Conservation (phyloP, 2,888 invertebrate species). For the Belgica antarctica region DNA sequence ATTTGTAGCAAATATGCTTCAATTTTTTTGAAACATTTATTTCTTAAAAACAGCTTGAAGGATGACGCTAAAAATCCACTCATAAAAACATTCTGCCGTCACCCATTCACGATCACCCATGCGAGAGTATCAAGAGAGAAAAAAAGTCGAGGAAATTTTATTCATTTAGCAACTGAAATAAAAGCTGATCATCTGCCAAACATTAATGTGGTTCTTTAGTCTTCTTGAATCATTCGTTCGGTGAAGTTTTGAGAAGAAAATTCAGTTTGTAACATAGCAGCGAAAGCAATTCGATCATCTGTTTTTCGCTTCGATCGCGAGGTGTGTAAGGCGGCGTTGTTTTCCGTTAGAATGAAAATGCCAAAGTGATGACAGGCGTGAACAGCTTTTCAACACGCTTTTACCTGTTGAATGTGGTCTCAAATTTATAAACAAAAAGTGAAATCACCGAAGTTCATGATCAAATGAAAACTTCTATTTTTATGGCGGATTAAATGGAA, state of each 20-base stretch:
- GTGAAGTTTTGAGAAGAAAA: background rate
- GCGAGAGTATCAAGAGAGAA: background rate
- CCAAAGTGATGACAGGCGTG: background rate
- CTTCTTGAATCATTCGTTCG: background rate
- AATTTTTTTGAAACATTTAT: too few relatives aligned
- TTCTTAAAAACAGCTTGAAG: too few relatives aligned
- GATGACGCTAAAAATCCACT: too few relatives aligned
- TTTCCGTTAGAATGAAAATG: background rate
- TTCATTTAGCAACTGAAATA: background rate
- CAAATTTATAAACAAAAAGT: conserved; percentile 8
- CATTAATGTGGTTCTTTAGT: conserved; percentile 6
- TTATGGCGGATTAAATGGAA: too few relatives aligned
- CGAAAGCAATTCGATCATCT: conserved; percentile 18
- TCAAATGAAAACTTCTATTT: background rate
- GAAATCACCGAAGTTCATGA: conserved; percentile 20
- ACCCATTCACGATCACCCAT: too few relatives aligned
- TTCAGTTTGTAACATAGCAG: too few relatives aligned
- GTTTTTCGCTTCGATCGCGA: background rate
- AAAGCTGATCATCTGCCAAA: background rate
- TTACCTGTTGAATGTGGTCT: too few relatives aligned
- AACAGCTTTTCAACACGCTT: background rate
- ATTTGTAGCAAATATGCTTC: too few relatives aligned
- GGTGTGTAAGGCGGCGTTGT: conserved; percentile 4
- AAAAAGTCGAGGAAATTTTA: conserved; percentile 1
- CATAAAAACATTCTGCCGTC: too few relatives aligned